A percentile compares a stretch with the other conserved stretches of the same genome.
These are phyloP conservation scores for Andrena hattorfiana DNA, from an alignment of 2,888 invertebrate species.

Conservation along the genomic window DNA sequence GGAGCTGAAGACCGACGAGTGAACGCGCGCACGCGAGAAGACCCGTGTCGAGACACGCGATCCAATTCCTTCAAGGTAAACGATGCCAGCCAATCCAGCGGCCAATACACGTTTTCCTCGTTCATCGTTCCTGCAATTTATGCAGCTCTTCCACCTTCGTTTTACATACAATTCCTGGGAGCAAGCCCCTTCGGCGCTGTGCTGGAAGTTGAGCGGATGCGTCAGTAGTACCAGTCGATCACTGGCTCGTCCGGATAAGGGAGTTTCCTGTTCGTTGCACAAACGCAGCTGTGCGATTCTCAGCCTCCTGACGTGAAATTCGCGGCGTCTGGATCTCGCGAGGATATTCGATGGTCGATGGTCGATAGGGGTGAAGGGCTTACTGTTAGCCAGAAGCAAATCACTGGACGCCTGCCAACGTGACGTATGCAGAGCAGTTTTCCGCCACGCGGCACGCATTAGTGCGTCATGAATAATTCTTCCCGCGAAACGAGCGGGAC, in stretches of 20 bases:
- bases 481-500: neutral
- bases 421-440: slow-evolving; percentile 5
- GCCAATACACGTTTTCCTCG: slow-evolving; percentile 2
- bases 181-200: too few species aligned
- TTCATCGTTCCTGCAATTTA: neutral
- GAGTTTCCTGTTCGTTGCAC: too few species aligned
- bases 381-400: neutral
- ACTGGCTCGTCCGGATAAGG: too few species aligned
- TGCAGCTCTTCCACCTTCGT: neutral
- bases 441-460: neutral
- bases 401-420: neutral
- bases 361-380: neutral
- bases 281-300: too few species aligned
- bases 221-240: too few species aligned
- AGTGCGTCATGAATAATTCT: neutral
- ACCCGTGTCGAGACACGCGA: slow-evolving; percentile 57
- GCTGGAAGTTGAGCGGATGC: too few species aligned
- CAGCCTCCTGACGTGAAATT: too few species aligned
- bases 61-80: slow-evolving; percentile 65
- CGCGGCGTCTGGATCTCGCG: neutral
- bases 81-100: slow-evolving; percentile 16
- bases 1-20: slow-evolving; percentile 41
- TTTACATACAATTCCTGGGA: neutral
- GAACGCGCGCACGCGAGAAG: slow-evolving; percentile 49
- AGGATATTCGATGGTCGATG: neutral